These are phyloP conservation scores for Oryzias sinensis DNA, from an alignment of 2,797 vertebrate species.

Conservation along the genomic window DNA sequence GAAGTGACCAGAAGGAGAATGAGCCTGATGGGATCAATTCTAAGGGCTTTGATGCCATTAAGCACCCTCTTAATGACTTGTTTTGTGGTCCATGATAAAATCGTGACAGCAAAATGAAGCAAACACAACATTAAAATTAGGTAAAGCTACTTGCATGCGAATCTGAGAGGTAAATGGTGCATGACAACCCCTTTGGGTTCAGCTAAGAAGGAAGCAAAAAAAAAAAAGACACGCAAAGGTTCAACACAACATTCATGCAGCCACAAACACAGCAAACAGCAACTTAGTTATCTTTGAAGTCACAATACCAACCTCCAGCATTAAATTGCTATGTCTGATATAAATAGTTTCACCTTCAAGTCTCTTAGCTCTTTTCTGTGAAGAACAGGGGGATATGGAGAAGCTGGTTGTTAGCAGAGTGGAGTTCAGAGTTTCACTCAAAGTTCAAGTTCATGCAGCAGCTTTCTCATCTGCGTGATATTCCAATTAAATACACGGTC, in stretches of 20 bases:
- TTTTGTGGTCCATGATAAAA: constrained; percentile 2
- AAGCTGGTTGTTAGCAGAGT: constrained; percentile 60
- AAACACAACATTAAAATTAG: constrained; percentile 22
- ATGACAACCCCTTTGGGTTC: constrained; percentile 76
- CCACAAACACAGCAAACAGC: constrained; percentile 35
- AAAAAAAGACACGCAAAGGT: constrained; percentile 24
- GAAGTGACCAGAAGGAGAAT: too few species aligned
- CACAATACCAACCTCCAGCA: constrained; percentile 99
- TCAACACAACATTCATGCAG: constrained; percentile 40
- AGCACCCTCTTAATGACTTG: constrained; percentile 9
- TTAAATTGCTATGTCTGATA: constrained; percentile 99
- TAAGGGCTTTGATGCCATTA: too few species aligned
- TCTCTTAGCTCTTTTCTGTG: constrained; percentile 99
- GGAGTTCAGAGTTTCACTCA: too few species aligned
- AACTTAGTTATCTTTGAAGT: constrained; percentile 47
- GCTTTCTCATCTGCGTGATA: too few species aligned
- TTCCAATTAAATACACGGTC: too few species aligned
- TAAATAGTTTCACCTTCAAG: constrained; percentile 99
- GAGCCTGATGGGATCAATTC: too few species aligned
- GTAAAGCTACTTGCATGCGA: constrained; percentile 77
- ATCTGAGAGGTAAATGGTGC: constrained; percentile 76
- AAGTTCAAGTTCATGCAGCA: too few species aligned
- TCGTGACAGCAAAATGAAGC: constrained; percentile 1
- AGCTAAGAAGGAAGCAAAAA: constrained; percentile 60
- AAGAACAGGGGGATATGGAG: constrained; percentile 69